These are phyloP conservation scores for Hassar affinis DNA, from an alignment of 2,113 vertebrate species.

Conservation along the genomic window DNA sequence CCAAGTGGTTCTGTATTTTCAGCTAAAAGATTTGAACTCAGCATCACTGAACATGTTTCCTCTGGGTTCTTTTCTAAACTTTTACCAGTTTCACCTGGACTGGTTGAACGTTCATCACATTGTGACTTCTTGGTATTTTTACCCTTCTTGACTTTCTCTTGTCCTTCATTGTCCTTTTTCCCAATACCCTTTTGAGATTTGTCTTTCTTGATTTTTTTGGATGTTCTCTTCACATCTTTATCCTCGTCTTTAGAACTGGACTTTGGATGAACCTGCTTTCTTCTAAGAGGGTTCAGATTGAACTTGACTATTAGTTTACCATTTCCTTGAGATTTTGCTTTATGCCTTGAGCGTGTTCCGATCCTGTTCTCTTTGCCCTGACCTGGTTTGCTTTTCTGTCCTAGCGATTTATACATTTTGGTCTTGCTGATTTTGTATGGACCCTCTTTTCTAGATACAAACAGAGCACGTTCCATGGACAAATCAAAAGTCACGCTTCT, in stretches of 20 bases:
- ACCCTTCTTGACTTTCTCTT: neutral
- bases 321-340: slow-evolving; percentile 58
- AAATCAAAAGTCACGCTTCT: slow-evolving; percentile 71
- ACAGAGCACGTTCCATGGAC: slow-evolving; percentile 36
- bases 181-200: neutral
- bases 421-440: slow-evolving; percentile 30
- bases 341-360: slow-evolving; percentile 31
- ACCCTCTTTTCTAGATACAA: slow-evolving; percentile 22
- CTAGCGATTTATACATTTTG: slow-evolving; percentile 9
- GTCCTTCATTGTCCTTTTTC: neutral
- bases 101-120: slow-evolving; percentile 1
- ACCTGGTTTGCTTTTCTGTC: neutral
- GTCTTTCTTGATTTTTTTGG: slow-evolving; percentile 50
- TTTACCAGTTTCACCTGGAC: neutral
- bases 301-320: slow-evolving; percentile 74
- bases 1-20: neutral
- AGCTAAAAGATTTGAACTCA: neutral
- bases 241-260: slow-evolving; percentile 42
- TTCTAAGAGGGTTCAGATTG: slow-evolving; percentile 75
- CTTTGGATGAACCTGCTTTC: slow-evolving; percentile 73
- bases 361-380: slow-evolving; percentile 36
- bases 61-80: neutral
- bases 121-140: neutral
- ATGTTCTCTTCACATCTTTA: slow-evolving; percentile 47
- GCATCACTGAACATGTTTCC: neutral